Percentiles rank a stretch among this genome's conserved stretches.
Conservation (phyloP, 2,113 vertebrate genomes). For the Stercorarius parasiticus region DNA sequence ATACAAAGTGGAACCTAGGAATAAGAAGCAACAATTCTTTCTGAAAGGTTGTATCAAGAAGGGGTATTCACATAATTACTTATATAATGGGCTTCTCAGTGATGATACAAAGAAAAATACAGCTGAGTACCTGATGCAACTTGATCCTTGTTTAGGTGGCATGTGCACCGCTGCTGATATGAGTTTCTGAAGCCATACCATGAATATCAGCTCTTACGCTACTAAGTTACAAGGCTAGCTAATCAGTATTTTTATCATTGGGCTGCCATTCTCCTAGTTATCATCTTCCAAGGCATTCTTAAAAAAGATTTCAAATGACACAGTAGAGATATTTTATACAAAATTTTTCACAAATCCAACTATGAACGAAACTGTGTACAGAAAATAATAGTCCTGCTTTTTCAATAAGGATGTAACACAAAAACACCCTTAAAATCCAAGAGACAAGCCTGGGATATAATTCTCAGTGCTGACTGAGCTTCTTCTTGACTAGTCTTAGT, state of each 20-base stretch:
- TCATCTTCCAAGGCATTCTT: neutral
- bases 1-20: neutral
- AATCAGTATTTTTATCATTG: neutral
- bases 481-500: neutral
- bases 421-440: neutral
- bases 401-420: neutral
- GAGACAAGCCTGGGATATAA: neutral
- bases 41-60: neutral
- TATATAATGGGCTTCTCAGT: neutral
- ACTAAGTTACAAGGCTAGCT: neutral
- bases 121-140: neutral
- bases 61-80: neutral
- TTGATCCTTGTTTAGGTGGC: neutral
- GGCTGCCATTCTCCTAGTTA: neutral
- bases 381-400: neutral
- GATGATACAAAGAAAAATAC: neutral
- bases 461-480: neutral
- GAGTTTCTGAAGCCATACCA: neutral
- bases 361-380: neutral
- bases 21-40: neutral
- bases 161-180: neutral
- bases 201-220: neutral
- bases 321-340: neutral
- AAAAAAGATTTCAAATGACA: neutral
- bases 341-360: neutral